These are phyloP conservation scores for Hiodon tergisus DNA, from an alignment of 2,113 vertebrate species.

Conservation along the genomic window DNA sequence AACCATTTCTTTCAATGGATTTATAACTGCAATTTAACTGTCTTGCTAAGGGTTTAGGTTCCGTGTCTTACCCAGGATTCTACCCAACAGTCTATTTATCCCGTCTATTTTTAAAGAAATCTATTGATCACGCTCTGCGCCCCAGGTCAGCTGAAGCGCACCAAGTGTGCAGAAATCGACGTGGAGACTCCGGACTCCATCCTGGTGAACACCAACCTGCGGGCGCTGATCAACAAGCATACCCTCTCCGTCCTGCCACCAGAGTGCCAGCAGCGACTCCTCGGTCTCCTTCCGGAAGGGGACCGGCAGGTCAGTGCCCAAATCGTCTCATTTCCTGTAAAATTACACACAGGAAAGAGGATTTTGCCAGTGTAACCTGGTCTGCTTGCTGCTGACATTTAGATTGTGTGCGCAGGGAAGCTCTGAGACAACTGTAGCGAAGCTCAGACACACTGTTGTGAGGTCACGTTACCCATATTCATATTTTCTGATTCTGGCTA, in stretches of 20 bases:
- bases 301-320: conserved; percentile 77
- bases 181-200: conserved; percentile 98
- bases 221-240: conserved; percentile 94
- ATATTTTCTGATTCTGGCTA: too few relatives aligned
- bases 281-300: conserved; percentile 83
- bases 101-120: background rate
- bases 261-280: conserved; percentile 84
- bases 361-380: background rate
- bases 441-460: background rate
- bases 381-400: background rate
- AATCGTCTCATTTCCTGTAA: background rate
- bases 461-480: background rate
- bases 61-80: background rate
- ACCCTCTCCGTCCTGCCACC: conserved; percentile 80
- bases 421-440: background rate
- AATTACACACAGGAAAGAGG: background rate
- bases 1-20: too few relatives aligned
- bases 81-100: background rate
- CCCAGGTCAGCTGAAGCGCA: conserved; percentile 85
- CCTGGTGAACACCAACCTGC: conserved; percentile 93
- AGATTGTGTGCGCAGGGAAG: background rate
- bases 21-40: too few relatives aligned
- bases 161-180: conserved; percentile 84
- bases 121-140: conserved; percentile 8
- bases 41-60: too few relatives aligned